Percentiles rank a stretch among this genome's conserved stretches.
These are phyloP conservation scores for Toxotes chatareus DNA, from an alignment of 2,113 vertebrate genomes.

Conservation along the genomic window DNA sequence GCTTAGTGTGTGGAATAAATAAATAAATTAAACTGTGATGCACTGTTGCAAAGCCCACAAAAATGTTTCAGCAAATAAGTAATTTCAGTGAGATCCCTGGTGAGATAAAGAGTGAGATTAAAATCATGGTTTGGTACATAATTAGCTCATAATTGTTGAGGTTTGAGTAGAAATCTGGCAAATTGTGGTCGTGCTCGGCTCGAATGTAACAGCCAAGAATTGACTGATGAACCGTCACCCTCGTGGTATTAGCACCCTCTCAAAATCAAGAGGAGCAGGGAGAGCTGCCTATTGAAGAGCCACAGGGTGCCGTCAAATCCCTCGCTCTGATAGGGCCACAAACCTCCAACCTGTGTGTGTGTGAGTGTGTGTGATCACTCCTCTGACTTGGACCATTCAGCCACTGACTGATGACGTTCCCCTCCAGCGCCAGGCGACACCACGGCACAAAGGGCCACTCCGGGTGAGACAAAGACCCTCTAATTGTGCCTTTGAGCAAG, in stretches of 20 bases:
- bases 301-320: conserved; percentile 56
- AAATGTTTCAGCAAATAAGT: not conserved
- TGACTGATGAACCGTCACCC: conserved; percentile 36
- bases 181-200: not conserved
- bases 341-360: conserved; percentile 59
- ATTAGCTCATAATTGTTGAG: not conserved
- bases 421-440: conserved; percentile 67
- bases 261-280: conserved; percentile 24
- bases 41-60: not conserved
- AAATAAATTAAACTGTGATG: too few relatives aligned
- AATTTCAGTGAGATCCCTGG: not conserved
- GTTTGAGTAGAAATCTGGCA: not conserved
- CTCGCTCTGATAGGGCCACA: conserved; percentile 46
- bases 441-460: conserved; percentile 74
- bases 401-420: conserved; percentile 79
- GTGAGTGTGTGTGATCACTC: conserved; percentile 42
- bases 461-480: conserved; percentile 83
- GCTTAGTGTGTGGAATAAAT: not conserved
- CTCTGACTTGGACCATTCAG: conserved; percentile 65
- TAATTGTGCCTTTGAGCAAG: conserved; percentile 84
- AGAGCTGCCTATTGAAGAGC: conserved; percentile 52
- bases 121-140: not conserved
- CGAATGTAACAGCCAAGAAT: conserved; percentile 32
- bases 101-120: conserved; percentile 19
- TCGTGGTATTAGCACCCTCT: conserved; percentile 47